Conservation (phyloP, 2,888 invertebrate genomes). For the Furcula furcula region DNA sequence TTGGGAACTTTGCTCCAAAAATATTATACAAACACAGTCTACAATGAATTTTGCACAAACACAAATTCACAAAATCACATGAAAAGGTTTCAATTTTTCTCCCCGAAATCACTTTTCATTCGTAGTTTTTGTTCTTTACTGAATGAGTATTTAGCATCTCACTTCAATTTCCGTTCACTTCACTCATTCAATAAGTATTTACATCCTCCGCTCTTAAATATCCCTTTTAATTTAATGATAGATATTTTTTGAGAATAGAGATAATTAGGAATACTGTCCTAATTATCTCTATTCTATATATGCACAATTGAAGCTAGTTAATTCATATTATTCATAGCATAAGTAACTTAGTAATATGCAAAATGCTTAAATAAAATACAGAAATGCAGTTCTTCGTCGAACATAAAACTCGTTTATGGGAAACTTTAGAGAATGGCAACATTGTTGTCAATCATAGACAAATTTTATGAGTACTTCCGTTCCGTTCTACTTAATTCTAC, state of each 20-base stretch:
- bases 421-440: slow-evolving; percentile 8
- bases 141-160: slow-evolving; percentile 41
- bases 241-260: too few species aligned
- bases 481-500: too few species aligned
- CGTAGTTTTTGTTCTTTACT: slow-evolving; percentile 68
- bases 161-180: slow-evolving; percentile 22
- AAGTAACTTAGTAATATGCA: too few species aligned
- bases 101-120: slow-evolving; percentile 77
- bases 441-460: slow-evolving; percentile 8
- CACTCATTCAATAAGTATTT: slow-evolving; percentile 15
- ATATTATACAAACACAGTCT: slow-evolving; percentile 79
- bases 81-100: slow-evolving; percentile 77
- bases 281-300: too few species aligned
- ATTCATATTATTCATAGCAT: too few species aligned
- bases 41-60: slow-evolving; percentile 80
- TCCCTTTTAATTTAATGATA: too few species aligned
- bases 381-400: too few species aligned
- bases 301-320: too few species aligned
- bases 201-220: background rate
- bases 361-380: background rate
- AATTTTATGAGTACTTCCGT: slow-evolving; percentile 29
- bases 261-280: too few species aligned
- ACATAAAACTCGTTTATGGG: slow-evolving; percentile 1
- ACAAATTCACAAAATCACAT: slow-evolving; percentile 81
- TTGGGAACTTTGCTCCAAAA: slow-evolving; percentile 83